These are phyloP conservation scores for Cartodere bifasciata DNA, from an alignment of 2,888 invertebrate genomes.

Conservation along the genomic window DNA sequence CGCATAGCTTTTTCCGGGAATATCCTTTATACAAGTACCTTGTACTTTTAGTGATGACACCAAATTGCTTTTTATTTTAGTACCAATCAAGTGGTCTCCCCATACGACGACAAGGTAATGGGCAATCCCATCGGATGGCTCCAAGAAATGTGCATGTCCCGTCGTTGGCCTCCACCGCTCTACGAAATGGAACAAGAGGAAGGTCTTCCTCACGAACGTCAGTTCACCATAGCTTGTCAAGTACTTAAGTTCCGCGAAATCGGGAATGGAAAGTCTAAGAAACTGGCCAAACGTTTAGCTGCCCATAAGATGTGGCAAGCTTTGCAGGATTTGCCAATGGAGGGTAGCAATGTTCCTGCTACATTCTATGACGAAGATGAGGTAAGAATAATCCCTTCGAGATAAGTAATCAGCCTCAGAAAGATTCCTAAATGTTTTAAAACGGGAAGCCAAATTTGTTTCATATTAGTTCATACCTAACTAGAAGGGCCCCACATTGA, in stretches of 20 bases:
- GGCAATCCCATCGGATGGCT: constrained; percentile 93
- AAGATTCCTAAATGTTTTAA: no score
- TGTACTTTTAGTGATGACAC: background rate
- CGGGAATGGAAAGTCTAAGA: constrained; percentile 89
- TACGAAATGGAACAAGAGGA: constrained; percentile 84
- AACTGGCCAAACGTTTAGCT: constrained; percentile 90
- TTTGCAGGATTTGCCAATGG: constrained; percentile 64
- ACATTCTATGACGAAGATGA: constrained; percentile 59
- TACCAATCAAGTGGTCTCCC: constrained; percentile 40
- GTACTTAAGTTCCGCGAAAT: constrained; percentile 75
- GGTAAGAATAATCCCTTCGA: constrained; percentile 41
- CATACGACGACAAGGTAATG: constrained; percentile 68
- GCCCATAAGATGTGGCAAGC: constrained; percentile 89
- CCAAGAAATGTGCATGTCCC: constrained; percentile 92
- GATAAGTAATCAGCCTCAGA: no score
- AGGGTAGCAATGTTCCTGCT: constrained; percentile 43
- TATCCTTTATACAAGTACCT: background rate
- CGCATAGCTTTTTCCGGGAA: no score
- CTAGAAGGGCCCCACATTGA: no score
- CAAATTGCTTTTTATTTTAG: constrained; percentile 17
- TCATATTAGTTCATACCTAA: no score
- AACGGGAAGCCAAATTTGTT: no score
- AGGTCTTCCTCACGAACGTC: constrained; percentile 84
- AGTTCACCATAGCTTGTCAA: constrained; percentile 85
- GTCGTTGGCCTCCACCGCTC: constrained; percentile 87